Conservation (phyloP, 2,888 invertebrate genomes). For the Aethes cnicana region DNA sequence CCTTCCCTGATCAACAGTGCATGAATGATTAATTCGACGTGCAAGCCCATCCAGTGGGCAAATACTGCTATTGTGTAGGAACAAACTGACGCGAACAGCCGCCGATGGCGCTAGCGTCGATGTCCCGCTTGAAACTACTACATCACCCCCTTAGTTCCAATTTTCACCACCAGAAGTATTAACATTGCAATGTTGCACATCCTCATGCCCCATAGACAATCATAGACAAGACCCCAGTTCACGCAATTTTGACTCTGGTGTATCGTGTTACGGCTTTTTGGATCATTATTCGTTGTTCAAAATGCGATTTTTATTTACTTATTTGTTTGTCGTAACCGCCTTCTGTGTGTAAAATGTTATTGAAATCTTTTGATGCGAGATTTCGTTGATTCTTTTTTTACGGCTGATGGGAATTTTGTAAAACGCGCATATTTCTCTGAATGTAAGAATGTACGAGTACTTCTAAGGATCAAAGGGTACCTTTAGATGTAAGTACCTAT, state of each 20-base stretch:
- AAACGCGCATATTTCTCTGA: no score
- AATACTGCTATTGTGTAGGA: constrained; percentile 23
- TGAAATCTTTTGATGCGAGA: background rate
- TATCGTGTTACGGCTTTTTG: constrained; percentile 31
- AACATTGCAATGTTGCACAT: no score
- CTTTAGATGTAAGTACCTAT: no score
- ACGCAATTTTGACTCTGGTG: constrained; percentile 40
- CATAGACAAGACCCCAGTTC: constrained; percentile 29
- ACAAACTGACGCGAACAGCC: constrained; percentile 7
- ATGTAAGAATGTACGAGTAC: no score
- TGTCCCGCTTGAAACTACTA: background rate
- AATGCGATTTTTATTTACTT: constrained; percentile 6
- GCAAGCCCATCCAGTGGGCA: constrained; percentile 21
- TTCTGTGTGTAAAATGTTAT: background rate
- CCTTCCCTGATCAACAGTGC: constrained; percentile 16
- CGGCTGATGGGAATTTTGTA: background rate
- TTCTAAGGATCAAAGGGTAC: no score
- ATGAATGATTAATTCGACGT: constrained; percentile 27
- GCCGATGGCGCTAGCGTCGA: background rate
- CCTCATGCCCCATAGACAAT: constrained; percentile 14
- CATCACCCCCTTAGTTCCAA: background rate
- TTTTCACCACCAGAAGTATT: background rate
- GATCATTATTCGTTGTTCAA: constrained; percentile 8
- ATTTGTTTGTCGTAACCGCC: constrained; percentile 14
- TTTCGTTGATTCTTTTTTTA: background rate